A percentile compares a stretch with the other conserved stretches of the same genome.
These are phyloP conservation scores for Natator depressus DNA, from an alignment of 2,113 vertebrate species.

Conservation along the genomic window DNA sequence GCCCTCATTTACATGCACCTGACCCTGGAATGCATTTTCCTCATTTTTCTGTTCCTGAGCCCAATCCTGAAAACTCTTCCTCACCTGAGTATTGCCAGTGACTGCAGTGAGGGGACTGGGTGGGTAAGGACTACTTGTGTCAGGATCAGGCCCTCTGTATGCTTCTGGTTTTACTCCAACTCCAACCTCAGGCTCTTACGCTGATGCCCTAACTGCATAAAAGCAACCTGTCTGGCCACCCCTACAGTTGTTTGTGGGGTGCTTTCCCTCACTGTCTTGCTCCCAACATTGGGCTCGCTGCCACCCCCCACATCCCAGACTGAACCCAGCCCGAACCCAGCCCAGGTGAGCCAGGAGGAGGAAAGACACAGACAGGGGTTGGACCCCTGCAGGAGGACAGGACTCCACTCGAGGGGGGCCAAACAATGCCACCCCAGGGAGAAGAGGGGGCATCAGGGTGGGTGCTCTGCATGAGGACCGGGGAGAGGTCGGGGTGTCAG, in stretches of 20 bases:
- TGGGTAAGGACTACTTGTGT: not conserved
- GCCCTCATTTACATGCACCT: not conserved
- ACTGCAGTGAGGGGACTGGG: not conserved
- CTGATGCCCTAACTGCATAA: not conserved
- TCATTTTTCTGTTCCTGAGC: not conserved
- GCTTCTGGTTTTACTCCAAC: not conserved
- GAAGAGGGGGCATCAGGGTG: not conserved
- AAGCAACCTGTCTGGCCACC: not conserved
- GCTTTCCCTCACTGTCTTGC: not conserved
- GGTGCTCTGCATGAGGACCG: too few species aligned
- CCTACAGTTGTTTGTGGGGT: not conserved
- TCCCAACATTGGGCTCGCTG: not conserved
- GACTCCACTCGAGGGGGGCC: not conserved
- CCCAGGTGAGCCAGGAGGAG: not conserved
- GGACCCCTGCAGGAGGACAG: not conserved
- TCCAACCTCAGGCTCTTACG: not conserved
- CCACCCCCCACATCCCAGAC: not conserved
- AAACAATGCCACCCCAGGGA: not conserved
- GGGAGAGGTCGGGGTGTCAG: too few species aligned
- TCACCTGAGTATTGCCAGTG: not conserved
- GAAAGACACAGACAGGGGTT: not conserved
- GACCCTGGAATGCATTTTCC: not conserved
- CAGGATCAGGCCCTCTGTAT: not conserved
- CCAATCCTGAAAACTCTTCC: conserved; percentile 2
- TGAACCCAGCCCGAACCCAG: not conserved